A percentile compares a stretch with the other conserved stretches of the same genome.
Conservation (phyloP, 2,888 invertebrate genomes). For the Phanerotoma sp. region DNA sequence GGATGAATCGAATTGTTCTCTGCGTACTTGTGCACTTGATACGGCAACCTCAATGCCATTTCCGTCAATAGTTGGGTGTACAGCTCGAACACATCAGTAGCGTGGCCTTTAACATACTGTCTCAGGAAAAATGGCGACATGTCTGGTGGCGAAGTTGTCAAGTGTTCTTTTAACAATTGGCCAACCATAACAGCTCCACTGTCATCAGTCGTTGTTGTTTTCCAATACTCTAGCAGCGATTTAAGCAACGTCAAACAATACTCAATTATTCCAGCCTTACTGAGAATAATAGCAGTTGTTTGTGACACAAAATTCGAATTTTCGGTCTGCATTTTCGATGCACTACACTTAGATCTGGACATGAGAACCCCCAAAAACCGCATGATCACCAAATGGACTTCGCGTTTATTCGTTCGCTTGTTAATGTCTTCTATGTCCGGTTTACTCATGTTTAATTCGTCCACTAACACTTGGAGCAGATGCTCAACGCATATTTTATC, state of each 20-base stretch:
- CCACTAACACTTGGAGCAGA: constrained; percentile 71
- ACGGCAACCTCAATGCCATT: constrained; percentile 89
- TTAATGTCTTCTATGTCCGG: constrained; percentile 61
- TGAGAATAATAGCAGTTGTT: constrained; percentile 70
- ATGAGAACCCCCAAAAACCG: constrained; percentile 82
- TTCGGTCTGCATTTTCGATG: constrained; percentile 53
- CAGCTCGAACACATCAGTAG: constrained; percentile 89
- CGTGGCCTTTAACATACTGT: constrained; percentile 89
- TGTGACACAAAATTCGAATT: constrained; percentile 66
- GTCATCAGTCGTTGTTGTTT: constrained; percentile 58
- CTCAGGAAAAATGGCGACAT: constrained; percentile 94
- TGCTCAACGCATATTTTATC: constrained; percentile 78
- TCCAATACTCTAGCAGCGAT: constrained; percentile 77
- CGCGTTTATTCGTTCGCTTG: constrained; percentile 72
- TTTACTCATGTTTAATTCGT: constrained; percentile 69
- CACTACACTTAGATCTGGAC: constrained; percentile 70
- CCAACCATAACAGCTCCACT: constrained; percentile 62
- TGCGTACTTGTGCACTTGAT: constrained; percentile 82
- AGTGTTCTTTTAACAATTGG: constrained; percentile 78
- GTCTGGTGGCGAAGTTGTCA: constrained; percentile 82
- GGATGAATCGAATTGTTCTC: constrained; percentile 49
- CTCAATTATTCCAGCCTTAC: constrained; percentile 70
- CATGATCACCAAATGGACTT: constrained; percentile 86
- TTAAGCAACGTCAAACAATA: constrained; percentile 74
- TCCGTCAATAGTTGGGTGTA: constrained; percentile 95